phyloP scores from a whole-genome alignment of 2,797 vertebrate genomes.

The Lindbergichthys nudifrons region DNA sequence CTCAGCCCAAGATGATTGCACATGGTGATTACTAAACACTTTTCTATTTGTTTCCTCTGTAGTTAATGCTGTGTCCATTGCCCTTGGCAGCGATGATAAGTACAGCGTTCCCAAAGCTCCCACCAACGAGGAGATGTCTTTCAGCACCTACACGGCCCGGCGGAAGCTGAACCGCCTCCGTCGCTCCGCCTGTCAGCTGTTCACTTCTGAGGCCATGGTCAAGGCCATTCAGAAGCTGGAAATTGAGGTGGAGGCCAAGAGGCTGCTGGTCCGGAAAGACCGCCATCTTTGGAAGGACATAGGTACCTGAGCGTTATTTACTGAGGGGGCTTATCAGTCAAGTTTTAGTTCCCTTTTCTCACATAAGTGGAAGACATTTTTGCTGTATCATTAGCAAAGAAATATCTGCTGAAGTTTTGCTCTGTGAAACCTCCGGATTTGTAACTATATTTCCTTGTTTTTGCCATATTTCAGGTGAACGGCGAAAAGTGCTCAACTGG shows the following conservation, averaged over 20 bases:
- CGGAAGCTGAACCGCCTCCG: constrained; percentile 91
- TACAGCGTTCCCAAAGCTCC: constrained; percentile 89
- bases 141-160: constrained; percentile 90
- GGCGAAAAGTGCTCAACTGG: constrained; percentile 94
- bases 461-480: constrained; percentile 83
- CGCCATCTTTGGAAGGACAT: constrained; percentile 97
- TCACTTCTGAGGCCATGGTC: constrained; percentile 88
- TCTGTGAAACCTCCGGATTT: not conserved
- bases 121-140: constrained; percentile 94
- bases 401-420: rapidly evolving
- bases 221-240: constrained; percentile 93
- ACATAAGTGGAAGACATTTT: too few species aligned
- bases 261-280: constrained; percentile 92
- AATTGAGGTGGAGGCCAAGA: constrained; percentile 89
- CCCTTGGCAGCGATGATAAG: constrained; percentile 86
- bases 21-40: not conserved
- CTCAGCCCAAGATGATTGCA: too few species aligned
- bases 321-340: too few species aligned
- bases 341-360: too few species aligned
- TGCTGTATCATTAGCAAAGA: too few species aligned
- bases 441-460: not conserved
- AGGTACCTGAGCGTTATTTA: constrained; percentile 77
- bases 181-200: constrained; percentile 89
- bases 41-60: not conserved
- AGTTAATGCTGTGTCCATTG: constrained; percentile 90